Evolutionary conservation across 2,888 invertebrate genomes (phyloP).

Genomic region (Nomada fucata): DNA sequence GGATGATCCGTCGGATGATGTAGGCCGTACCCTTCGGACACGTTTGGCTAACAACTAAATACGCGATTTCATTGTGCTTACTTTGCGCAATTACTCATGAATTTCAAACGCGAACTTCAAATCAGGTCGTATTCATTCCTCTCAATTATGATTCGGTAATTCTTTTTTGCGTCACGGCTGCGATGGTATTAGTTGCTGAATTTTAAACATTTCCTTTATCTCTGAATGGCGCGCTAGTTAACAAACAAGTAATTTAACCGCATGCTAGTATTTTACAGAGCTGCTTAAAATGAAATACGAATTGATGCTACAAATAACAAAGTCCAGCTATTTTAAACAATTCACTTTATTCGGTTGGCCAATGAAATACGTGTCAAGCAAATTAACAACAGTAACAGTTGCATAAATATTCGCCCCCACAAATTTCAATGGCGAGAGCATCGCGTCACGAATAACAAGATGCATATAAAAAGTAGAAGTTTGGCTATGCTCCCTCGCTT

Average conservation of each 20-base stretch:
- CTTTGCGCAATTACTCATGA: constrained; percentile 6
- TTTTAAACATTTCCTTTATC: no score
- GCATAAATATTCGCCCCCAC: no score
- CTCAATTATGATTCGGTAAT: not conserved
- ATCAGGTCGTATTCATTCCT: not conserved
- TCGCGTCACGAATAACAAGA: not conserved
- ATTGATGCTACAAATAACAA: no score
- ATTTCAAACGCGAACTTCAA: constrained; percentile 5
- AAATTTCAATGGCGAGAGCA: not conserved
- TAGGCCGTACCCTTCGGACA: constrained; percentile 16
- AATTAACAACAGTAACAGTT: no score
- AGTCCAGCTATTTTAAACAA: no score
- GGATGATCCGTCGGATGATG: constrained; percentile 19
- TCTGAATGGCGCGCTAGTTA: no score
- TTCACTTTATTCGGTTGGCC: no score
- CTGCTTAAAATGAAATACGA: no score
- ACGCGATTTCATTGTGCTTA: constrained; percentile 31
- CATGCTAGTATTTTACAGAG: not conserved
- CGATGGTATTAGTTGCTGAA: no score
- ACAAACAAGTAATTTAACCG: no score
- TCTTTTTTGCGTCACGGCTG: no score
- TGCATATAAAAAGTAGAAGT: not conserved
- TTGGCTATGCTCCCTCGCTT: not conserved
- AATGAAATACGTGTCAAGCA: no score
- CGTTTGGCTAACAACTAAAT: constrained; percentile 30